Evolutionary conservation across 1,140 invertebrate genomes (phyloP), one percentile per base, ranked within the genome.

Genomic region (Drosophila teissieri): DNA sequence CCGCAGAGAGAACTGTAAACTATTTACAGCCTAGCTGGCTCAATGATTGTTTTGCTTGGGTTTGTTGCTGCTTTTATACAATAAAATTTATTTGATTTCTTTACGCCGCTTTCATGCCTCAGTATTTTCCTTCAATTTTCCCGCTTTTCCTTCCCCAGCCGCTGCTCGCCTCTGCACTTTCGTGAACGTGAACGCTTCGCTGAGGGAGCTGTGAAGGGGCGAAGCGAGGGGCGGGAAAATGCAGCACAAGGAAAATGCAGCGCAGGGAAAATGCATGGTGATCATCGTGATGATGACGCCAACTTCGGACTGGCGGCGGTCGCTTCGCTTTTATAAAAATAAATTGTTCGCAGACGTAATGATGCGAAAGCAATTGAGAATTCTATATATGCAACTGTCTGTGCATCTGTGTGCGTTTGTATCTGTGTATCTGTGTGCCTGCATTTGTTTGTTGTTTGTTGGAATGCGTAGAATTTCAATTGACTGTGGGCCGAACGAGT

Each of bases 301-400:
- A 70, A 72, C 68, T 72, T 70, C 27, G 65, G 51, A 56, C 65
- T 57, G 51, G 74, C 77, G 63, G 62, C 80, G 57, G 65, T 63
- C 72, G 81, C 81, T 82, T 75, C 70, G 84, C 82, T 89, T 88
- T 89, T 88, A 88, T 88, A 88, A 88, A 88, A 88, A 88, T 88
- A 88, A 88, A 88, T 88, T 88, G 83, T 83, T 88, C 84, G 80
- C 84, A 89, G 83, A 88, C 83, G 83, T 88, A 88, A 88, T 88
- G 83, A 88, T 88, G 83, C 83, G 83, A 88, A 88, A 88, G 83
- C 83, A 88, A 88, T 88, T 88, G 83, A 88, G 83, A 88, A 88
- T 88, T 88, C 83, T 86, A 82, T 86, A 86, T 86, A 77, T 83
- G 84, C 79, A 82, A 78, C 80, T 86, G 53, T 82, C 75, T 88